A percentile compares a stretch with the other conserved stretches of the same genome.
Evolutionary conservation across 2,888 invertebrate species (phyloP).

Genomic region (Hydriomena furcata): DNA sequence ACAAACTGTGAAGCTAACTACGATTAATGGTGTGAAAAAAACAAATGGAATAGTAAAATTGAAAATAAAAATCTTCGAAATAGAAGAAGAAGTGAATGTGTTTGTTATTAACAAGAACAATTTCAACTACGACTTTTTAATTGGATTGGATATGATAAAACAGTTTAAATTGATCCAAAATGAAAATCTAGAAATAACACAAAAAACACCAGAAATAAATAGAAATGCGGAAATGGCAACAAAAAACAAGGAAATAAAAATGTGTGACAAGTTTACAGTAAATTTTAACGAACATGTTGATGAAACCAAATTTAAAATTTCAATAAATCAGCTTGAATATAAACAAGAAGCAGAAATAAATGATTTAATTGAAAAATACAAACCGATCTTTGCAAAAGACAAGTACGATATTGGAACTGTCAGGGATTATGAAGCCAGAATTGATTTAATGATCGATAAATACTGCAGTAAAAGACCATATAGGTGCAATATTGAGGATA

Average conservation of each 20-base stretch:
- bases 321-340: conserved; percentile 17
- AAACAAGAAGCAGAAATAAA: conserved; percentile 20
- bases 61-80: conserved; percentile 25
- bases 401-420: conserved; percentile 39
- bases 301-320: conserved; percentile 12
- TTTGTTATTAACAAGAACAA: conserved; percentile 35
- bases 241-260: conserved; percentile 1
- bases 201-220: not conserved
- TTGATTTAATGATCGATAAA: conserved; percentile 36
- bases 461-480: conserved; percentile 39
- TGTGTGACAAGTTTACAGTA: no score
- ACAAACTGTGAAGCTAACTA: conserved; percentile 30
- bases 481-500: conserved; percentile 28
- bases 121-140: conserved; percentile 39
- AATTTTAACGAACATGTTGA: conserved; percentile 35
- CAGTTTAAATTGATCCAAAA: conserved; percentile 36
- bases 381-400: conserved; percentile 31
- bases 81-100: conserved; percentile 32
- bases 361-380: conserved; percentile 24
- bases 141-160: conserved; percentile 39
- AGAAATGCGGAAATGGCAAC: conserved; percentile 2
- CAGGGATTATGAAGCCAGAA: conserved; percentile 37
- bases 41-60: conserved; percentile 13
- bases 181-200: conserved; percentile 33
- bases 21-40: conserved; percentile 31